Conservation (phyloP, 2,888 invertebrate genomes). For the Argynnis bischoffii region DNA sequence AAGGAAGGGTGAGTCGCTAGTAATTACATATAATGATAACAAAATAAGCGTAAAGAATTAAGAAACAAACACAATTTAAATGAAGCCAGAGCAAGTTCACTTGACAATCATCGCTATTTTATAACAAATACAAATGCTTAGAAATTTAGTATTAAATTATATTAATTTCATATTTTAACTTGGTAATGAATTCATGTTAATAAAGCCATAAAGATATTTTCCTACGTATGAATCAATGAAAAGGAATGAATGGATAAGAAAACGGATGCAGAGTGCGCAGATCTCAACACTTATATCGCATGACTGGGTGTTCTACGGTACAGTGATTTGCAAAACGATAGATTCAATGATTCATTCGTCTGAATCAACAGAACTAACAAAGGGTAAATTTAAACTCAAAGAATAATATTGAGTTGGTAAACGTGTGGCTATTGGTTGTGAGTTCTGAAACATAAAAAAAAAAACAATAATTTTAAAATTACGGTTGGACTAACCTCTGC, state of each 20-base stretch:
- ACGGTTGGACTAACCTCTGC: not conserved
- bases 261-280: slow-evolving; percentile 26
- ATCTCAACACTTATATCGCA: slow-evolving; percentile 37
- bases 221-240: slow-evolving; percentile 22
- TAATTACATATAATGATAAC: too few species aligned
- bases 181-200: not conserved
- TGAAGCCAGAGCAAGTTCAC: too few species aligned
- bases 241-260: slow-evolving; percentile 36
- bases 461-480: not conserved
- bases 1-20: too few species aligned
- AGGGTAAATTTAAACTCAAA: slow-evolving; percentile 38
- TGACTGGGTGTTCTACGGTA: slow-evolving; percentile 37
- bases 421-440: not conserved
- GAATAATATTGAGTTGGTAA: slow-evolving; percentile 37
- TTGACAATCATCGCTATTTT: too few species aligned
- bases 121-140: not conserved
- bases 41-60: too few species aligned
- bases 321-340: slow-evolving; percentile 40
- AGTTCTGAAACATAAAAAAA: not conserved
- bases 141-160: not conserved
- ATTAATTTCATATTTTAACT: slow-evolving; percentile 4
- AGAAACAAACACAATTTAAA: too few species aligned
- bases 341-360: slow-evolving; percentile 40
- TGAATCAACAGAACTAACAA: slow-evolving; percentile 38
- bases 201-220: not conserved